Evolutionary conservation across 2,113 vertebrate species (phyloP), one percentile per base, ranked within the genome.

Genomic region (Tenebrosternarchus preto): DNA sequence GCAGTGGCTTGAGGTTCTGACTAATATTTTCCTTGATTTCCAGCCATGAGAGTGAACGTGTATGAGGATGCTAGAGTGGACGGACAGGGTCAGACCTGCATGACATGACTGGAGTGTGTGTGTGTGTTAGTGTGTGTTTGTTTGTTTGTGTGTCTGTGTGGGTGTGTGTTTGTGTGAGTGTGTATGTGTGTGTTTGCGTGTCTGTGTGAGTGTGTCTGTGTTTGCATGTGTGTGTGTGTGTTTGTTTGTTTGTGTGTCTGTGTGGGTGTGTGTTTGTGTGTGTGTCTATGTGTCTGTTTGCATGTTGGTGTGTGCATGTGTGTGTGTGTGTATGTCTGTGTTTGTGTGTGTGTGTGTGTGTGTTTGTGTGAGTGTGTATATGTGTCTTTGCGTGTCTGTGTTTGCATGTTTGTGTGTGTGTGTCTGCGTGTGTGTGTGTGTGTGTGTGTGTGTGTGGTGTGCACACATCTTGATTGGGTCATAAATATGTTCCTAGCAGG

Each of bases 1-100:
- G 81, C 84, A 84, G 88, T 81, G 60, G 86, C 81, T 90, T 87
- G 81, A 64, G 86, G 81, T 90, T 92, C 89, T 86, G 82, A 90
- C 89, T 90, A 89, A 91, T 89, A 90, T 89, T 92, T 92, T 89
- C 88, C 89, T 92, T 91, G 85, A 91, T 84, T 88, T 83, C 81
- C 80, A 75, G 86, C 92, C 90, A 88, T 9, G 11, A 86, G n/a
- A 59, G 59, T 12, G 3, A 72, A 19, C 59, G 29, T 31, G 24
- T 50, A 72, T 17, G 20, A 75, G 61, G 15, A 29, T 22, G 16
- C 59, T 24, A 43, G 11, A 17, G 24, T 22, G 55, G 19, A 36
- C 53, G 17, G 50, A 53, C 46, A 27, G 27, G 60, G 70, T 69
- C 33, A 84, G 86, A 67, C 33, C 77, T 60, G 73, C 84, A 78